These are phyloP conservation scores for Dicrostonyx torquatus DNA, from an alignment of 2,797 vertebrate genomes.

Conservation along the genomic window DNA sequence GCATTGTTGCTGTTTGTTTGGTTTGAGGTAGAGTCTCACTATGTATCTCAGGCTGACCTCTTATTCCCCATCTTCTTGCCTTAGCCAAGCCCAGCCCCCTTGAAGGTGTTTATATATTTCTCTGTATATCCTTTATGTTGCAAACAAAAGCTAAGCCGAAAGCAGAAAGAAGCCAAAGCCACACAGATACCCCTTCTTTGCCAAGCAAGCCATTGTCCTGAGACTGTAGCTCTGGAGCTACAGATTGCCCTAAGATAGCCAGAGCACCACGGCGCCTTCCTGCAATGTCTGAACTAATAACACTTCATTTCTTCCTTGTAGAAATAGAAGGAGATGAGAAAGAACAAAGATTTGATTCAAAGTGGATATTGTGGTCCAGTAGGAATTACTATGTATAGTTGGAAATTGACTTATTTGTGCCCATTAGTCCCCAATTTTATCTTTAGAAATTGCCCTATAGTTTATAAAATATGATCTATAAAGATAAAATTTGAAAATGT, in stretches of 20 bases:
- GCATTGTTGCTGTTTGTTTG: not conserved
- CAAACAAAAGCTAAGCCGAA: not conserved
- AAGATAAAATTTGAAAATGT: slow-evolving; percentile 62
- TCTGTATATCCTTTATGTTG: not conserved
- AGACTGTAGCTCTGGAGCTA: not conserved
- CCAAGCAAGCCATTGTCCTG: not conserved
- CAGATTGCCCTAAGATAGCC: not conserved
- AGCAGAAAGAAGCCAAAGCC: not conserved
- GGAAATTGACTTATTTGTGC: slow-evolving; percentile 52
- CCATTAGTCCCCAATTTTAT: slow-evolving; percentile 6
- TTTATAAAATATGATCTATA: slow-evolving; percentile 63
- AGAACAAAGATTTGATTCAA: slow-evolving; percentile 27
- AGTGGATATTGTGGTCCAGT: not conserved
- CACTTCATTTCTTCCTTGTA: not conserved
- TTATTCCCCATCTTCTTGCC: not conserved
- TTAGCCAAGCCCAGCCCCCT: not conserved
- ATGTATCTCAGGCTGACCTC: no score
- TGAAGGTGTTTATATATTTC: not conserved
- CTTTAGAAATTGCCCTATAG: slow-evolving; percentile 32
- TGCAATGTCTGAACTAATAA: not conserved
- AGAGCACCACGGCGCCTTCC: not conserved
- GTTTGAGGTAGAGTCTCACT: not conserved
- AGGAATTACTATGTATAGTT: not conserved
- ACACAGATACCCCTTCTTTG: not conserved
- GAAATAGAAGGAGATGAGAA: not conserved